Evolutionary conservation across 2,113 vertebrate species (phyloP).

Genomic region (Amblyopsis rosae): DNA sequence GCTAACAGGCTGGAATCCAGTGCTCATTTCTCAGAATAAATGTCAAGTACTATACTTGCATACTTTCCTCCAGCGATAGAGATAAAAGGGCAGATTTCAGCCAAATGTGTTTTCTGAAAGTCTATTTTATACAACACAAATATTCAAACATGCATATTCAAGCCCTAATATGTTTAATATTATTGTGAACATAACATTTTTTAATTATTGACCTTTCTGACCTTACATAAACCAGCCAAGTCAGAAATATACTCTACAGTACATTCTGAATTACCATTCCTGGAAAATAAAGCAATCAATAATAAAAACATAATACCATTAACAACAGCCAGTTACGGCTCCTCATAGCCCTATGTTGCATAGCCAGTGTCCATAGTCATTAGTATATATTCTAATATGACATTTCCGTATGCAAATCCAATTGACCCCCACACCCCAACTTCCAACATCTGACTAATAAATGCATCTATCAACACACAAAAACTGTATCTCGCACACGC

Average conservation of each 20-base stretch:
- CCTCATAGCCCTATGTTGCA: background rate
- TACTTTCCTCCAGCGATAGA: background rate
- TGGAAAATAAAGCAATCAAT: slow-evolving; percentile 11
- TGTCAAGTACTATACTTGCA: background rate
- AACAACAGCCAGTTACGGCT: background rate
- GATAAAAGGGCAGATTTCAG: background rate
- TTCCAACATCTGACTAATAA: background rate
- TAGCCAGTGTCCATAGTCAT: slow-evolving; percentile 24
- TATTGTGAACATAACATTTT: slow-evolving; percentile 33
- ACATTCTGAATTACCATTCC: slow-evolving; percentile 15
- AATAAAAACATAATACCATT: background rate
- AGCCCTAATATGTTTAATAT: background rate
- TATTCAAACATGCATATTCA: slow-evolving; percentile 5
- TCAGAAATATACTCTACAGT: background rate
- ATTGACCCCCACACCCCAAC: background rate
- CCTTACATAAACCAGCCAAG: background rate
- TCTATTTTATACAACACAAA: background rate
- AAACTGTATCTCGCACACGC: background rate
- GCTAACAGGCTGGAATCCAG: no score
- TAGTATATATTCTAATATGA: slow-evolving; percentile 28
- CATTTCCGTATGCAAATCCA: slow-evolving; percentile 40
- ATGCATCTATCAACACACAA: background rate
- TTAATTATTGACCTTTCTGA: slow-evolving; percentile 46
- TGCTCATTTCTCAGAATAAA: background rate
- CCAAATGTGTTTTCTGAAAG: background rate